phyloP scores from a whole-genome alignment of 35 echinoderm and acorn worm genomes.

The Lytechinus pictus region DNA sequence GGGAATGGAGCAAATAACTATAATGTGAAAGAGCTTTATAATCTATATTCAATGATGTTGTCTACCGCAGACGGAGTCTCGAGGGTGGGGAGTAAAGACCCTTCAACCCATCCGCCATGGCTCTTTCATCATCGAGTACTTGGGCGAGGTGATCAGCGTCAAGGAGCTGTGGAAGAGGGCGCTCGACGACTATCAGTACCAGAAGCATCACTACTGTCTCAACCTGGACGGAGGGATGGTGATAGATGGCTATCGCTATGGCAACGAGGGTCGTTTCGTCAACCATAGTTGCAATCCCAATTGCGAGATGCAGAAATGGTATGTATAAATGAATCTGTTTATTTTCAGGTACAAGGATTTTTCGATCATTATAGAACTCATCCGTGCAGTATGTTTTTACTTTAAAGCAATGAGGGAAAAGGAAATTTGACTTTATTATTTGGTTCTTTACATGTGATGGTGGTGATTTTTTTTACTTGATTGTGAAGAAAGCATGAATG shows the following conservation, averaged over 20 bases:
- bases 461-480: too few relatives aligned
- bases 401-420: too few relatives aligned
- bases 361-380: too few relatives aligned
- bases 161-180: slow-evolving; percentile 91
- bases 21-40: too few relatives aligned
- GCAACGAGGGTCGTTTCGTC: slow-evolving; percentile 92
- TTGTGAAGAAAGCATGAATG: too few relatives aligned
- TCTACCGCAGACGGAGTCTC: neutral
- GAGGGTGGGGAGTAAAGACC: slow-evolving; percentile 87
- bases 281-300: slow-evolving; percentile 99
- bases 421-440: too few relatives aligned
- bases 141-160: slow-evolving; percentile 95
- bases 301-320: slow-evolving; percentile 99
- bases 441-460: too few relatives aligned
- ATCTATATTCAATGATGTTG: too few relatives aligned
- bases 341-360: too few relatives aligned
- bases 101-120: slow-evolving; percentile 61
- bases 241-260: slow-evolving; percentile 92
- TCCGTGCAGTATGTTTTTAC: too few relatives aligned
- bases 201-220: slow-evolving; percentile 95
- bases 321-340: neutral
- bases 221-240: slow-evolving; percentile 87
- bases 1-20: too few relatives aligned
- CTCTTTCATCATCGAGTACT: slow-evolving; percentile 89
- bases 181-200: slow-evolving; percentile 91